Percentiles rank a stretch among this genome's conserved stretches.
phyloP scores from a whole-genome alignment of 2,113 vertebrate species.

The Myotis davidii region DNA sequence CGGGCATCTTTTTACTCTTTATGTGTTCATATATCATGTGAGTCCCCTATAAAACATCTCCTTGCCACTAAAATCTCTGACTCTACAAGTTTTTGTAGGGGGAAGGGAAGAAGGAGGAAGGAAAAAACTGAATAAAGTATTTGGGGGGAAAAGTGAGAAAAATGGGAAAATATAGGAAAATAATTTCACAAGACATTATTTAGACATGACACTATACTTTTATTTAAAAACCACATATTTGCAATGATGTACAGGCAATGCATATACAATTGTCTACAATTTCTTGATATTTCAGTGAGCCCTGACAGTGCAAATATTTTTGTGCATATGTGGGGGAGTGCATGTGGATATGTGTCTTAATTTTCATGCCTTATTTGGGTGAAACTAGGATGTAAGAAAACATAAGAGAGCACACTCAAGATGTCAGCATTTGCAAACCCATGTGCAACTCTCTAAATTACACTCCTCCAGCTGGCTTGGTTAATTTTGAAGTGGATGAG shows the following conservation, averaged over 20 bases:
- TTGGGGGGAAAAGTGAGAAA: background rate
- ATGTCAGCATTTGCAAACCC: constrained; percentile 68
- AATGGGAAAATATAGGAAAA: background rate
- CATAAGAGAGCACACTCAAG: constrained; percentile 57
- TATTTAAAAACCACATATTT: constrained; percentile 1
- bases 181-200: constrained; percentile 7
- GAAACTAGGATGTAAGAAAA: constrained; percentile 19
- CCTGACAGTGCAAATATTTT: background rate
- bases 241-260: background rate
- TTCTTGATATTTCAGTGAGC: constrained; percentile 53
- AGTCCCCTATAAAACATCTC: background rate
- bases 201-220: background rate
- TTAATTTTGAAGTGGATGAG: constrained; percentile 67
- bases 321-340: background rate
- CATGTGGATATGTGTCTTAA: constrained; percentile 23
- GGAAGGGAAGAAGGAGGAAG: background rate
- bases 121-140: background rate
- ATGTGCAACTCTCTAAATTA: constrained; percentile 65
- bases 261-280: background rate
- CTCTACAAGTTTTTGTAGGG: background rate
- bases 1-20: background rate
- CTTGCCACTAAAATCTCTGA: background rate
- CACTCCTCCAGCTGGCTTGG: constrained; percentile 68
- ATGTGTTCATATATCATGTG: background rate
- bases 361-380: constrained; percentile 58